Evolutionary conservation across 2,888 invertebrate species (phyloP).

Genomic region (Teinopalpus imperialis): DNA sequence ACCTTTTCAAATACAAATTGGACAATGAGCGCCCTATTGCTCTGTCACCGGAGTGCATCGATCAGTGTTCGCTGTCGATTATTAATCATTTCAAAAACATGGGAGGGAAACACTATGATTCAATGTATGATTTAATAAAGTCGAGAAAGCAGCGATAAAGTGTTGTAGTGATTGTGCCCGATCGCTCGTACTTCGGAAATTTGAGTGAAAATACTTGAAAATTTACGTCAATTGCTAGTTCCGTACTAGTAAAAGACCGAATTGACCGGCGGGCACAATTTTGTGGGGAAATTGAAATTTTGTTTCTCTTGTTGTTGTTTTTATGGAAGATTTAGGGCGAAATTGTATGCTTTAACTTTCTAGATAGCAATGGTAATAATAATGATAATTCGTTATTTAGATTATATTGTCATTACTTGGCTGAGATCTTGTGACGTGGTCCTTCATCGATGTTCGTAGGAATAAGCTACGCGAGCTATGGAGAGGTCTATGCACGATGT

Average conservation of each 20-base stretch:
- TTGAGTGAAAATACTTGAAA: constrained; percentile 71
- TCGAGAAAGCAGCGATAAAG: constrained; percentile 66
- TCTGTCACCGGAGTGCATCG: constrained; percentile 25
- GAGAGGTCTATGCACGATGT: no score
- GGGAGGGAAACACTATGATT: constrained; percentile 57
- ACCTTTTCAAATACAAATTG: constrained; percentile 32
- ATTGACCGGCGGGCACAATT: constrained; percentile 26
- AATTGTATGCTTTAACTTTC: not conserved
- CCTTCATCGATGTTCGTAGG: no score
- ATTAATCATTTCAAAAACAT: constrained; percentile 54
- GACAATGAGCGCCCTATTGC: constrained; percentile 1
- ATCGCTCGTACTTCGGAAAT: constrained; percentile 69
- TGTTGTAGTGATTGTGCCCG: constrained; percentile 56
- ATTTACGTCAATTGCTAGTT: constrained; percentile 62
- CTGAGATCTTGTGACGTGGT: no score
- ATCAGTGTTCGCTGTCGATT: constrained; percentile 37
- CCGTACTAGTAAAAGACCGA: constrained; percentile 30
- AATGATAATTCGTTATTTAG: no score
- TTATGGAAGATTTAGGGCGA: not conserved
- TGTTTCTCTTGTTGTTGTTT: constrained; percentile 6
- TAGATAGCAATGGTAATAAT: no score
- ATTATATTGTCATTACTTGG: no score
- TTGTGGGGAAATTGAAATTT: constrained; percentile 20
- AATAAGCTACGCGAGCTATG: no score
- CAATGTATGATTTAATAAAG: constrained; percentile 68